Evolutionary conservation across 2,888 invertebrate species (phyloP).

Genomic region (Callyntrura guangdongensis): DNA sequence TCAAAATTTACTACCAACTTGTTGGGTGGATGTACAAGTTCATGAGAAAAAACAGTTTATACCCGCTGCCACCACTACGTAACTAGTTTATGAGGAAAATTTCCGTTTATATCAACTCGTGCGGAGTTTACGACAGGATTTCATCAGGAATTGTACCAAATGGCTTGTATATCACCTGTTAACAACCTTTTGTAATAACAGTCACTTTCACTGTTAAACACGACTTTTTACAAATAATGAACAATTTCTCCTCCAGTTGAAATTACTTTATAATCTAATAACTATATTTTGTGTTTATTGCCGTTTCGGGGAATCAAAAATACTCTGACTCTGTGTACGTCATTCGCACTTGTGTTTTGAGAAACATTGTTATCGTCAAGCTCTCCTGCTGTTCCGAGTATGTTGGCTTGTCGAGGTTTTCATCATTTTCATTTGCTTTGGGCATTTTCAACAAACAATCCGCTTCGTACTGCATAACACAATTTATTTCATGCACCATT

Average conservation of each 20-base stretch:
- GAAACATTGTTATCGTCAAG: too few relatives aligned
- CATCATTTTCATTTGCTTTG: neutral
- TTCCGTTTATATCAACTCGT: too few relatives aligned
- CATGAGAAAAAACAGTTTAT: conserved; percentile 27
- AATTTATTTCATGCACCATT: conserved; percentile 10
- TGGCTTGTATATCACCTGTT: too few relatives aligned
- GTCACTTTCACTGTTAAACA: neutral
- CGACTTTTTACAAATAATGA: neutral
- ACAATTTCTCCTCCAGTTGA: neutral
- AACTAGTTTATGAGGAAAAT: neutral
- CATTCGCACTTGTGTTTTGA: too few relatives aligned
- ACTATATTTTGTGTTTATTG: neutral
- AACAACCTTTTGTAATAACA: neutral
- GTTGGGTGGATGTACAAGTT: conserved; percentile 4
- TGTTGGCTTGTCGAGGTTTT: too few relatives aligned
- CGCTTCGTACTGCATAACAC: neutral
- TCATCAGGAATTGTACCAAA: too few relatives aligned
- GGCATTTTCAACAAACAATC: neutral
- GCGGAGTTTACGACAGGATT: too few relatives aligned
- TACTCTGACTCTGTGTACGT: too few relatives aligned
- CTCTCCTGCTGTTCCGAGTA: neutral
- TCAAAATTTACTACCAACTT: conserved; percentile 7
- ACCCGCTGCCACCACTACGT: neutral
- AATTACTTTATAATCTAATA: neutral
- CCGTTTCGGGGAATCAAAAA: neutral